Base-by-base conservation (phyloP, 2,888 invertebrate genomes). In the Glaucopsyche alexis region DNA sequence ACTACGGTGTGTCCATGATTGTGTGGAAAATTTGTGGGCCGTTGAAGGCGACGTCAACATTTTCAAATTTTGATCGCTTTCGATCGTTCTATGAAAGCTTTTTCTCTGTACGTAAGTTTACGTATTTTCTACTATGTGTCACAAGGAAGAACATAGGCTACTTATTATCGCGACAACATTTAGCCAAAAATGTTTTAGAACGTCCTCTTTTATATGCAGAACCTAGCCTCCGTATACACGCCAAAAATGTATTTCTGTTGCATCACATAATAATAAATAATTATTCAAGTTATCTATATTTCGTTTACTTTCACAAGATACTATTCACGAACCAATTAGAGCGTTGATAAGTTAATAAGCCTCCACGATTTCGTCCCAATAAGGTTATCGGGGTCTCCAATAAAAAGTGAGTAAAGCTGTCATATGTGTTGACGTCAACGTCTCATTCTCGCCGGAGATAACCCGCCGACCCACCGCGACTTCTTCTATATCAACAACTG, bases 361-460 rank as follows among this genome's bases (percentile, higher is more conserved):
- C 71, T 73, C 74, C 71, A 74, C 71, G 70, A 75, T 75, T 76
- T 77, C 71, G 75, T 76, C 72, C 65, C 76, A 76, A 76, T 75
- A 77, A 74, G 77, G 77, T 79, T 79, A 79, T 79, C 79, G 76
- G 16, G 66, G 74, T 74, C 71, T 74, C 71, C 71, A 76, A 75
- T 74, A 76, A 76, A 76, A 79, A 77, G 72, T 73, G 72, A 73
- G 72, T 74, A 73, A 76, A 73, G 67, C 74, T 74, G 76, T 72
- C 77, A 75, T 71, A 74, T 67, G 71, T 76, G 80, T 81, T 81
- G 82, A 82, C 82, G 82, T 82, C 83, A 82, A 79, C 76, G 79
- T 78, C 80, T 81, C 81, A 79, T 81, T 80, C 81, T 81, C 81
- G 83, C 82, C 79, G 77, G 73, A 70, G 86, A 86, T 87, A 86